phyloP scores from a whole-genome alignment of 2,113 vertebrate genomes.

The Equus przewalskii region DNA sequence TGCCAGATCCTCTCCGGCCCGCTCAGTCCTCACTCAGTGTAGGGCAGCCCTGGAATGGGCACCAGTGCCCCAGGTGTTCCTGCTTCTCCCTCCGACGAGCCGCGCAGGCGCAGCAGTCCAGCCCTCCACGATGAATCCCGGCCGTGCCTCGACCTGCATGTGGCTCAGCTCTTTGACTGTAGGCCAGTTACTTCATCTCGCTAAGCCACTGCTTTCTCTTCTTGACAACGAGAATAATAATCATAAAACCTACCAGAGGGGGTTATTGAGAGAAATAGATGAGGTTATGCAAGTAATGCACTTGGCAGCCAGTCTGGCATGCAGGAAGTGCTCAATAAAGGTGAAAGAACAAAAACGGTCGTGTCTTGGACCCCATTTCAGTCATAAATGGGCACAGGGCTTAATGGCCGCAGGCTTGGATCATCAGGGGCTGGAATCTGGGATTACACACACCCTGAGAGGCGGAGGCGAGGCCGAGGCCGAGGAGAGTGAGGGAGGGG shows the following conservation, averaged over 20 bases:
- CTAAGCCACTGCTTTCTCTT: constrained; percentile 7
- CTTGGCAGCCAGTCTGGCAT: not conserved
- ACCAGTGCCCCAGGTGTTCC: not conserved
- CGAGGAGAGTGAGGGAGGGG: rapidly evolving
- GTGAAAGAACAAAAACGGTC: constrained; percentile 22
- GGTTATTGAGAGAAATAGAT: not conserved
- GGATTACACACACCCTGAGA: not conserved
- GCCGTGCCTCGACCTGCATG: not conserved
- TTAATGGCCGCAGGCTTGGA: not conserved
- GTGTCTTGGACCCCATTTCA: not conserved
- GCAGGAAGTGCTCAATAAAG: constrained; percentile 21
- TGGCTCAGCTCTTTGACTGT: not conserved
- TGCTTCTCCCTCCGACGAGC: not conserved
- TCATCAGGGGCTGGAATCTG: not conserved
- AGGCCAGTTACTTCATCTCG: not conserved
- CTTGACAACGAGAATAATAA: constrained; percentile 52
- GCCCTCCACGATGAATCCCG: not conserved
- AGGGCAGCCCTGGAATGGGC: not conserved
- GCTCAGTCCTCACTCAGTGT: not conserved
- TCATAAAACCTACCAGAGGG: constrained; percentile 27
- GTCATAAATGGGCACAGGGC: not conserved
- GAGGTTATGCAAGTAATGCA: not conserved
- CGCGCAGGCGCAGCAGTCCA: no score
- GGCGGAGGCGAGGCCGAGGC: not conserved
- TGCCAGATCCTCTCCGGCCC: not conserved